Base-by-base conservation (phyloP, 2,797 vertebrate species). In the Pseudochirops corinnae region DNA sequence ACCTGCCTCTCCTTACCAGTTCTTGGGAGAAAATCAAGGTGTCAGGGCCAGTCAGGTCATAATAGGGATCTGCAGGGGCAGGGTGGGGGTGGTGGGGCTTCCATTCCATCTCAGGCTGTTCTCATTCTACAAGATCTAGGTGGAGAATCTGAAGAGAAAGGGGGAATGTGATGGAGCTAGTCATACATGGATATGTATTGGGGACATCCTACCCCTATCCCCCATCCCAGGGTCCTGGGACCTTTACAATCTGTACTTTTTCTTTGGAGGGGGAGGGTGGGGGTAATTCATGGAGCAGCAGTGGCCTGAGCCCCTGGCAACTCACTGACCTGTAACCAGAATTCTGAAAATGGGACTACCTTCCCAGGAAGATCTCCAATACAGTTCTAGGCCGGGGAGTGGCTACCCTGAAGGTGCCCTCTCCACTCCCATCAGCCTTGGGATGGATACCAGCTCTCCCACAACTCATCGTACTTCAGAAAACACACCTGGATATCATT, bases 401-500 rank as follows among this genome's bases (percentile, higher is more conserved):
- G n/a, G 6, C 67, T 82, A 39, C 16, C 18, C n/a, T 0, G 33
- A 74, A 74, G 67, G 5, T 21, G 16, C n/a, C 9, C 1, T 82
- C 31, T 33, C 55, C 0, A 0, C 10, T 18, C 10, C 52, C 10
- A 53, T 14, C 26, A 26, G n/a, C 62, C 39, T n/a, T 29, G 74
- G 13, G 50, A 28, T 50, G 39, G 39, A 26, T 2, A 39, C 18
- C n/a, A 82, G 18, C 67, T 46, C n/a, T n/a, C 90, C 29, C 52
- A 28, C 53, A 52, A 33, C 90, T 55, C 90, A 53, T 14, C 90
- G 21, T 16, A 13, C 33, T 39, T 26, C 57, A 93, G 87, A 46
- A 46, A 50, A 87, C 96, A 62, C 99, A 99, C 99, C 99, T 99
- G 99, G 98, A 99, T 99, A 97, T 99, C 99, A 10, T 99, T 99